Evolutionary conservation across 1,140 invertebrate species (phyloP).

Genomic region (Episyrphus balteatus): DNA sequence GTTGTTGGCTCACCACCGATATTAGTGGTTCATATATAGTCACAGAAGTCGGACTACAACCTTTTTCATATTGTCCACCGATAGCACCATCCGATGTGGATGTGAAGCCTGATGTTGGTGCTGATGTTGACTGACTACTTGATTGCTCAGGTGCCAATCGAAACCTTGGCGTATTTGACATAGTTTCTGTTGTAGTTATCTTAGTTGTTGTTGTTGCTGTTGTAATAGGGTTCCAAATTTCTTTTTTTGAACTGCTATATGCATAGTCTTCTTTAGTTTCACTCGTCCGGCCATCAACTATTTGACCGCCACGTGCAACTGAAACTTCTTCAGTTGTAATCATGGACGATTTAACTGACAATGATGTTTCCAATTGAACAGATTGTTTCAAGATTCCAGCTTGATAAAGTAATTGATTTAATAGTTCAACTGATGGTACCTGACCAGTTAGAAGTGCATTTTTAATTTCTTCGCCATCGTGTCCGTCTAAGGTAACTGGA

Average conservation of each 20-base stretch:
- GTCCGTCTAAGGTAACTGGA: conserved; percentile 53
- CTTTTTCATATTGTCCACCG: too few species aligned
- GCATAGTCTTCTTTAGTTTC: conserved; percentile 65
- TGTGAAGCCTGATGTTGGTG: too few species aligned
- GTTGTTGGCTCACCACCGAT: too few species aligned
- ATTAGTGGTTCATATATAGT: too few species aligned
- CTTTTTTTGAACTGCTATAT: conserved; percentile 55
- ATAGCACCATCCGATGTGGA: too few species aligned
- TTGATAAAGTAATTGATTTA: conserved; percentile 58
- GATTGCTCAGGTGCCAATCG: conserved; percentile 3
- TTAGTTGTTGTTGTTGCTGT: conserved; percentile 36
- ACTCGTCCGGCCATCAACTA: conserved; percentile 58
- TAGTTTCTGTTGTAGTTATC: too few species aligned
- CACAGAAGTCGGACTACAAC: too few species aligned
- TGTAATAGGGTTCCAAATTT: conserved; percentile 53
- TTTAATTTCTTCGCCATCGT: conserved; percentile 58
- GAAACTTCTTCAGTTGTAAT: conserved; percentile 64
- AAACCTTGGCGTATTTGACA: neutral
- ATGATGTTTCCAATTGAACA: conserved; percentile 58
- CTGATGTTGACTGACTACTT: too few species aligned
- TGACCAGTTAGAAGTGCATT: conserved; percentile 58
- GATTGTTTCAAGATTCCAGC: conserved; percentile 57
- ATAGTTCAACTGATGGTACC: conserved; percentile 57
- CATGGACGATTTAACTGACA: conserved; percentile 61
- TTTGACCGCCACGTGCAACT: conserved; percentile 53